These are phyloP conservation scores for Tachuris rubrigastra DNA, from an alignment of 2,113 vertebrate species.

Conservation along the genomic window DNA sequence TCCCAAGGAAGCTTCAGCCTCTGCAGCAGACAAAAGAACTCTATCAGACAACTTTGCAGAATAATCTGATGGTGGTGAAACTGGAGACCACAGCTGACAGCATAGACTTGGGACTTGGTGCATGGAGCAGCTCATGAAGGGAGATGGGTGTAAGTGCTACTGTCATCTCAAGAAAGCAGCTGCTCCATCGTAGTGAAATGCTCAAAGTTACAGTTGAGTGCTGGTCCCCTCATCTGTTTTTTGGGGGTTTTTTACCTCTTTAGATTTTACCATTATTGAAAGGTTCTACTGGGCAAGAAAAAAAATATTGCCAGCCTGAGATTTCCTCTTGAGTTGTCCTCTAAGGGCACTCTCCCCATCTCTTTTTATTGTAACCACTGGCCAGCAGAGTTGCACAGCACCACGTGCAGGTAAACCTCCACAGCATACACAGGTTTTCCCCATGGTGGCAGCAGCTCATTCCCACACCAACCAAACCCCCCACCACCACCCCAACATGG, in stretches of 20 bases:
- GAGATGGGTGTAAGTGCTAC: background rate
- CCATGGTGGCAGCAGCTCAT: rapidly evolving
- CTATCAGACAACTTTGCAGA: background rate
- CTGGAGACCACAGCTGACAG: rapidly evolving
- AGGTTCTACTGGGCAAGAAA: background rate
- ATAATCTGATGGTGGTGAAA: background rate
- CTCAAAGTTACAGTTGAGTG: rapidly evolving
- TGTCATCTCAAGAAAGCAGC: background rate
- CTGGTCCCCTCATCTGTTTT: background rate
- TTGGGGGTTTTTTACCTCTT: background rate
- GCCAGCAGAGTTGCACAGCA: background rate
- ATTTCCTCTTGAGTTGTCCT: background rate
- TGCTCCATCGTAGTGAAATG: background rate
- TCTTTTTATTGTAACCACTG: background rate
- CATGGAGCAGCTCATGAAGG: rapidly evolving
- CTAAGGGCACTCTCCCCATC: background rate
- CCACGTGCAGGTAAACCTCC: rapidly evolving
- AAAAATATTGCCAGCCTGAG: background rate
- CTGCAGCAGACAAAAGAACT: rapidly evolving
- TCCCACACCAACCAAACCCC: no score
- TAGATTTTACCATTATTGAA: background rate
- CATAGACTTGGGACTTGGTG: background rate
- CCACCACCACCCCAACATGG: no score
- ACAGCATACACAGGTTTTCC: rapidly evolving
- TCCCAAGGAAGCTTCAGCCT: background rate